Conservation (phyloP, 2,888 invertebrate genomes). For the Drosophila kuntzei region DNA sequence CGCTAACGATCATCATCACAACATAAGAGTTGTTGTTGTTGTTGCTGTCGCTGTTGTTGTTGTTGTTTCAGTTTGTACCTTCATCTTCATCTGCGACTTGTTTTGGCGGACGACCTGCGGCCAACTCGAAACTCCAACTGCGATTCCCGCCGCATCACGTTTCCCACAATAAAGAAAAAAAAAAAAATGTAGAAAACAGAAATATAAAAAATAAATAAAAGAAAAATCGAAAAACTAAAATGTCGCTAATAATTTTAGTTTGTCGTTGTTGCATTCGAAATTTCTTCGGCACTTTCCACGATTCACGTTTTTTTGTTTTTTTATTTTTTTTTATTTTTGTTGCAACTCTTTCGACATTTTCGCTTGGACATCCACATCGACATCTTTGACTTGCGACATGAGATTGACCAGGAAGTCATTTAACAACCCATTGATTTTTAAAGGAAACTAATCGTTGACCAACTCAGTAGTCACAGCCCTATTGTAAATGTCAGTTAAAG, state of each 20-base stretch:
- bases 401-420: slow-evolving; percentile 71
- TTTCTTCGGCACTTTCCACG: slow-evolving; percentile 73
- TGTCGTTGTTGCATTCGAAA: slow-evolving; percentile 56
- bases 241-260: slow-evolving; percentile 76
- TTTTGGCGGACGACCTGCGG: slow-evolving; percentile 63
- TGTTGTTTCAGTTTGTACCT: slow-evolving; percentile 43
- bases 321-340: slow-evolving; percentile 6
- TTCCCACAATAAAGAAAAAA: slow-evolving; percentile 73
- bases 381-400: slow-evolving; percentile 40
- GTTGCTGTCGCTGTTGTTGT: slow-evolving; percentile 17
- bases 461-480: slow-evolving; percentile 2
- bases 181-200: slow-evolving; percentile 33
- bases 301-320: slow-evolving; percentile 38
- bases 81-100: slow-evolving; percentile 68
- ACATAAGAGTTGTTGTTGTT: slow-evolving; percentile 24
- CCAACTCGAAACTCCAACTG: slow-evolving; percentile 37
- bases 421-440: slow-evolving; percentile 49
- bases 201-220: slow-evolving; percentile 27
- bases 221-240: slow-evolving; percentile 50
- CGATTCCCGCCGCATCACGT: slow-evolving; percentile 23
- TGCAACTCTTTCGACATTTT: slow-evolving; percentile 49
- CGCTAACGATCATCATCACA: slow-evolving; percentile 56
- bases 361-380: slow-evolving; percentile 34
- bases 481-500: background rate
- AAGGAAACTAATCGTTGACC: slow-evolving; percentile 28